Conservation (phyloP, 2,888 invertebrate species). For the Actias luna region DNA sequence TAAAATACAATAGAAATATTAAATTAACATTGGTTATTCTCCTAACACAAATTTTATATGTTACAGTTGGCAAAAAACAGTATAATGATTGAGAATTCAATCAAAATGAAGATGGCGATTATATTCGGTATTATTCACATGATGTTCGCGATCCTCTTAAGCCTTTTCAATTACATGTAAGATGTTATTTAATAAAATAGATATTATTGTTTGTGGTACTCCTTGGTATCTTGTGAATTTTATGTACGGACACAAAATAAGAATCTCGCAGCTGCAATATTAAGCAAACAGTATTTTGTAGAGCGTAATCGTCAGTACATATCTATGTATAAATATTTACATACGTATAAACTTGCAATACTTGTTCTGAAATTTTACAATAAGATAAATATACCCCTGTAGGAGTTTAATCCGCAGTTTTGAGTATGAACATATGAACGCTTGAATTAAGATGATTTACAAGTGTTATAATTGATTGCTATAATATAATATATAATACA, state of each 20-base stretch:
- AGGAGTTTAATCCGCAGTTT: too few relatives aligned
- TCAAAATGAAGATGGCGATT: conserved; percentile 97
- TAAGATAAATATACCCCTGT: too few relatives aligned
- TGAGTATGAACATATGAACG: too few relatives aligned
- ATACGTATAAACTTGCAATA: too few relatives aligned
- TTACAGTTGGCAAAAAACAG: conserved; percentile 86
- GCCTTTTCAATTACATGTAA: conserved; percentile 86
- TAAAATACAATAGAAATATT: too few relatives aligned
- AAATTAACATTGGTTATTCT: background rate
- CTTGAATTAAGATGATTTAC: too few relatives aligned
- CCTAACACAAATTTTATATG: conserved; percentile 15
- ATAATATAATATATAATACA: too few relatives aligned
- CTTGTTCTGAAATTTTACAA: too few relatives aligned
- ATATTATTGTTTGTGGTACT: too few relatives aligned
- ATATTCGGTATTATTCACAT: conserved; percentile 96
- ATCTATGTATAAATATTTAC: too few relatives aligned
- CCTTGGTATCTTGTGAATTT: background rate
- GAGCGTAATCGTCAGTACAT: background rate
- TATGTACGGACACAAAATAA: too few relatives aligned
- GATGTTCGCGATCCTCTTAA: conserved; percentile 93
- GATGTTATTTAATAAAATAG: conserved; percentile 30
- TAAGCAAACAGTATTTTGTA: background rate
- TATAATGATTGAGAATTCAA: conserved; percentile 94
- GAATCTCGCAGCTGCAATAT: background rate
- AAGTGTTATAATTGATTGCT: too few relatives aligned